Evolutionary conservation across 2,797 vertebrate genomes (phyloP).

Genomic region (Anguilla megastoma): DNA sequence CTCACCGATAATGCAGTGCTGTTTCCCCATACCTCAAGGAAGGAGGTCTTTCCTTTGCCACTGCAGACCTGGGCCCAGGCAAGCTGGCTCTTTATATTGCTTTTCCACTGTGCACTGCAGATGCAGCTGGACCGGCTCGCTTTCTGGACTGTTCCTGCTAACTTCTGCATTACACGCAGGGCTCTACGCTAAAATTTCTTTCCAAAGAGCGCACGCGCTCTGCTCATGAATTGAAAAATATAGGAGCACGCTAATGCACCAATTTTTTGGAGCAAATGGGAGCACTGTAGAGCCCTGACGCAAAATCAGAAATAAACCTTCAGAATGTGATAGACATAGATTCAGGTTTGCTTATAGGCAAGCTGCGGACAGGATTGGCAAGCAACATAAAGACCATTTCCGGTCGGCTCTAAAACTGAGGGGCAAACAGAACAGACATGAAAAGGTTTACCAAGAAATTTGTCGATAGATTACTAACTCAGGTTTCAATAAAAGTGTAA

Average conservation of each 20-base stretch:
- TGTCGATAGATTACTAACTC: not conserved
- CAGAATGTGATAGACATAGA: not conserved
- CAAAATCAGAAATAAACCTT: not conserved
- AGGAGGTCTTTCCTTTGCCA: not conserved
- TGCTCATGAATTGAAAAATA: no score
- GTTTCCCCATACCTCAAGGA: not conserved
- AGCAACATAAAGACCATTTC: not conserved
- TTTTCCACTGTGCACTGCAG: not conserved
- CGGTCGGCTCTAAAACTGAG: not conserved
- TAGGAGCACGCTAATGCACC: no score
- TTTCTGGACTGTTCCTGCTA: not conserved
- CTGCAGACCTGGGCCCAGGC: not conserved
- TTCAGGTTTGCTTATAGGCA: not conserved
- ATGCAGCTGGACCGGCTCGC: not conserved
- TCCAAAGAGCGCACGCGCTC: no score
- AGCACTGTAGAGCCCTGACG: not conserved
- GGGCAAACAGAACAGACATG: not conserved
- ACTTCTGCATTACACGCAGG: not conserved
- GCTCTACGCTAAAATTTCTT: no score
- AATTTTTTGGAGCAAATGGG: no score
- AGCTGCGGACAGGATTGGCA: not conserved
- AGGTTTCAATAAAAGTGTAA: not conserved
- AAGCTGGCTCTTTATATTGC: not conserved
- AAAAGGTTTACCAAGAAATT: not conserved
- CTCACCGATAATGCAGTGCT: not conserved